Percentiles rank a stretch among this genome's conserved stretches.
Evolutionary conservation across 2,113 vertebrate species (phyloP).

Genomic region (Pomatorhinus ruficollis): DNA sequence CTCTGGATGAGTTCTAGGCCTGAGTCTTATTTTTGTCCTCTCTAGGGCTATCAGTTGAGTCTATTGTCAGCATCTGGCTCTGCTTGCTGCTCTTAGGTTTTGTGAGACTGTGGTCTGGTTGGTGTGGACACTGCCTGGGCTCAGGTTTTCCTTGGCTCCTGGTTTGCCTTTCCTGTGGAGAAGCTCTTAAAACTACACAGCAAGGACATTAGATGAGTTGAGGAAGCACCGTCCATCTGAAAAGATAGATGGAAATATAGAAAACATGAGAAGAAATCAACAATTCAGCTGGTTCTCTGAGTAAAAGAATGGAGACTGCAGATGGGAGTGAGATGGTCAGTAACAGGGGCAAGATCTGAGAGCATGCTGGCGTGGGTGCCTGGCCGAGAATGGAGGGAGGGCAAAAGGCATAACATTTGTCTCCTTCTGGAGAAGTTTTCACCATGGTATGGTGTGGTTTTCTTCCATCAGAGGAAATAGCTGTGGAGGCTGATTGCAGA

Average conservation of each 20-base stretch:
- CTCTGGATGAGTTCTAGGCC: not conserved
- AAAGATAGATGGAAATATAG: not conserved
- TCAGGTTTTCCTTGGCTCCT: not conserved
- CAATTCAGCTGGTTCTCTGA: not conserved
- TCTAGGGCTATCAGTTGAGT: not conserved
- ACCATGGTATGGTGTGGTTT: not conserved
- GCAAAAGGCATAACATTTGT: not conserved
- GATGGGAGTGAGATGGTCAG: not conserved
- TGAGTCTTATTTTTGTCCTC: not conserved
- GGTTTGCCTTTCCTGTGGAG: not conserved
- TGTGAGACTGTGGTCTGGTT: not conserved
- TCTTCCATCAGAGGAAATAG: not conserved
- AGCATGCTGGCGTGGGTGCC: not conserved
- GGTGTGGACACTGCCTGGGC: not conserved
- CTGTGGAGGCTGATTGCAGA: not conserved
- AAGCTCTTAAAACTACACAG: not conserved
- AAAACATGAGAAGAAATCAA: not conserved
- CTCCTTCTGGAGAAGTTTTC: not conserved
- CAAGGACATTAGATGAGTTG: not conserved
- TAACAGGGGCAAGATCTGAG: not conserved
- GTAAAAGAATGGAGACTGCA: not conserved
- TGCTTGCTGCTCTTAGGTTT: not conserved
- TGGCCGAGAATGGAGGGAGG: not conserved
- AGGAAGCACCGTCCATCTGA: accelerated
- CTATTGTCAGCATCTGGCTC: not conserved